Percentiles rank a stretch among this genome's conserved stretches.
Evolutionary conservation across 1,140 invertebrate species (phyloP).

Genomic region (Venustaconcha ellipsiformis): DNA sequence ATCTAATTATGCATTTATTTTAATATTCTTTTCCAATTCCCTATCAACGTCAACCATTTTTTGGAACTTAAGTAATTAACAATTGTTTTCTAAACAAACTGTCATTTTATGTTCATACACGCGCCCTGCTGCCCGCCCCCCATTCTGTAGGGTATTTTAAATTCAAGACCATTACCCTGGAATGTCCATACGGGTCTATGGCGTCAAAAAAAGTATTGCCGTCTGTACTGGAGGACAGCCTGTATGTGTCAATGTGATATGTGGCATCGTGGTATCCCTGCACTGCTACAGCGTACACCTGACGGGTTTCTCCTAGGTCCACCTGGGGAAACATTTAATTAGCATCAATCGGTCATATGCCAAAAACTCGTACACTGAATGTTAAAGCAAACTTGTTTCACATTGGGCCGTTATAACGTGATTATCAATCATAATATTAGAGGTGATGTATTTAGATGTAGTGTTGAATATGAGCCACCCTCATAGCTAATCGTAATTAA

Average conservation of each 20-base stretch:
- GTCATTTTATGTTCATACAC: neutral
- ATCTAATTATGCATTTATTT: too few relatives aligned
- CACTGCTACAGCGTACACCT: conserved; percentile 29
- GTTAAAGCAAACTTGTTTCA: too few relatives aligned
- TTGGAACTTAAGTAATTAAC: neutral
- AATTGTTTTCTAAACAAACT: neutral
- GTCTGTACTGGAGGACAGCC: conserved; percentile 33
- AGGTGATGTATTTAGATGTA: neutral
- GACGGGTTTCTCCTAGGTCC: conserved; percentile 26
- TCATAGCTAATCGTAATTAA: neutral
- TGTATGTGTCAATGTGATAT: conserved; percentile 37
- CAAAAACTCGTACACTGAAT: neutral
- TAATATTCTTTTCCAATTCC: too few relatives aligned
- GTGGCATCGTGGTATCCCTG: conserved; percentile 32
- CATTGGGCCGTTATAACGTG: neutral
- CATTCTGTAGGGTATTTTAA: neutral
- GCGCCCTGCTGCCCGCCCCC: neutral
- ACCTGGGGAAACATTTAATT: conserved; percentile 22
- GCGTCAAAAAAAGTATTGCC: conserved; percentile 40
- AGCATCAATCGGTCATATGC: neutral
- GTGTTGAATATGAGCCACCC: neutral
- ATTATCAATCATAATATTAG: neutral
- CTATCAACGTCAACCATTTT: too few relatives aligned
- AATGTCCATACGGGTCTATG: conserved; percentile 1
- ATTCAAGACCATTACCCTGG: too few relatives aligned